Conservation (phyloP, 2,797 vertebrate genomes). For the Poecilia picta region DNA sequence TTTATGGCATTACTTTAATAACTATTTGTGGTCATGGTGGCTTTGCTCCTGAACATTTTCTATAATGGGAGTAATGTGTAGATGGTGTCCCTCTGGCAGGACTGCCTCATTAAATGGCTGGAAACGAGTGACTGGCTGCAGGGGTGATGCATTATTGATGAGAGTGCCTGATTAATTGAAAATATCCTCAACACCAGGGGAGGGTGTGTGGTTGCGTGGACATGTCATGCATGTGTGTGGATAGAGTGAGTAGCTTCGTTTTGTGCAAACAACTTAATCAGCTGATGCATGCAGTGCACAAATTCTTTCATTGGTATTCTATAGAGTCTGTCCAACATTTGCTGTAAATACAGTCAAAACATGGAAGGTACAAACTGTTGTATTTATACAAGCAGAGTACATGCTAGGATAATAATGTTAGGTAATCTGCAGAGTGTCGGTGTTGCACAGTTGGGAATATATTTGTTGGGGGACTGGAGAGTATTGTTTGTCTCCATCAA, state of each 20-base stretch:
- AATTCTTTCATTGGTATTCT: constrained; percentile 44
- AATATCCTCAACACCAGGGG: constrained; percentile 67
- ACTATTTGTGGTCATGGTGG: constrained; percentile 50
- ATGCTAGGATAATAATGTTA: constrained; percentile 50
- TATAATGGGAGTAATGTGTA: constrained; percentile 69
- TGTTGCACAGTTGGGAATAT: constrained; percentile 43
- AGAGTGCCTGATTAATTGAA: constrained; percentile 82
- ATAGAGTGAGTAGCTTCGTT: constrained; percentile 60
- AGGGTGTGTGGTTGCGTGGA: constrained; percentile 30
- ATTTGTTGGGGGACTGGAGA: constrained; percentile 26
- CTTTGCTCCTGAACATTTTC: constrained; percentile 65
- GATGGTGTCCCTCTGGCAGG: constrained; percentile 64
- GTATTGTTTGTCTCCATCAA: constrained; percentile 29
- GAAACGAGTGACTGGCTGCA: constrained; percentile 80
- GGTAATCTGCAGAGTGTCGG: constrained; percentile 50
- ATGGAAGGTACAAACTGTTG: constrained; percentile 25
- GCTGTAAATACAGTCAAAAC: constrained; percentile 37
- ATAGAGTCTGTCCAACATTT: constrained; percentile 35
- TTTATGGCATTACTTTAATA: constrained; percentile 67
- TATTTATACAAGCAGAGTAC: constrained; percentile 28
- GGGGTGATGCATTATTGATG: constrained; percentile 83
- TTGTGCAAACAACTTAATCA: constrained; percentile 63
- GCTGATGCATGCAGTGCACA: constrained; percentile 47
- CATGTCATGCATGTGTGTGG: constrained; percentile 3
- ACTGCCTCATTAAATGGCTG: constrained; percentile 80